Evolutionary conservation across 2,888 invertebrate genomes (phyloP), one percentile per base, ranked within the genome.

Genomic region (Phaedon cochleariae): DNA sequence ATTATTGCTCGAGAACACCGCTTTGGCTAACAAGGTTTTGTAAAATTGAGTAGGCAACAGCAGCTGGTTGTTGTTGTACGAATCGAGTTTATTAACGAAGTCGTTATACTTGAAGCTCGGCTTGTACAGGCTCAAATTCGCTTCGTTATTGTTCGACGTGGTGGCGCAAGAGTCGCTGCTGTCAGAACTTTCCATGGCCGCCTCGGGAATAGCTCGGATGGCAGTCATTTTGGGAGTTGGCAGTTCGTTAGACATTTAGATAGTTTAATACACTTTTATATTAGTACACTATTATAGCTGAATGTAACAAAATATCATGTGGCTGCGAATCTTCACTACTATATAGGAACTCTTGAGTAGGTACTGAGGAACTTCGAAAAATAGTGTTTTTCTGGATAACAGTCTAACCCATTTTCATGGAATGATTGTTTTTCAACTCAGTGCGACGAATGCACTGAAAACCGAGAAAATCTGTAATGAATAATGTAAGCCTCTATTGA

Each of bases 1-100:
- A 9, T 10, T 12, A 79, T 83, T 79, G 66, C 80, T 87, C 52
- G 88, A 88, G 59, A 89, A 84, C 15, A 89, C 88, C n/a, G 90
- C 90, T 79, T 87, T 92, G 10, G 92, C 92, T 77, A 93, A 83
- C 68, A 93, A 87, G 76, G 90, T 93, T 83, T 93, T 93, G 80
- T 93, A 93, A 74, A 93, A 85, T 78, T 93, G 92, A 62, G 92
- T 90, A 9, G 92, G 92, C 68, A 93, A 84, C 58, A 93, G 64
- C 68, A 84, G 73, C 71, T 84, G 84, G 69, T 84, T 84, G 69
- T 84, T 84, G 68, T 84, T 84, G 69, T 84, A 84, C 64, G 80
- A 79, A 72, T 84, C 84, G 63, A 84, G 74, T 72, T 84, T 84
- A 65, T 83, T 84, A 51, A 83, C 82, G 70, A 83, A 80, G 73